Conservation (phyloP, 1,140 invertebrate species). For the Magallana ariakensis region DNA sequence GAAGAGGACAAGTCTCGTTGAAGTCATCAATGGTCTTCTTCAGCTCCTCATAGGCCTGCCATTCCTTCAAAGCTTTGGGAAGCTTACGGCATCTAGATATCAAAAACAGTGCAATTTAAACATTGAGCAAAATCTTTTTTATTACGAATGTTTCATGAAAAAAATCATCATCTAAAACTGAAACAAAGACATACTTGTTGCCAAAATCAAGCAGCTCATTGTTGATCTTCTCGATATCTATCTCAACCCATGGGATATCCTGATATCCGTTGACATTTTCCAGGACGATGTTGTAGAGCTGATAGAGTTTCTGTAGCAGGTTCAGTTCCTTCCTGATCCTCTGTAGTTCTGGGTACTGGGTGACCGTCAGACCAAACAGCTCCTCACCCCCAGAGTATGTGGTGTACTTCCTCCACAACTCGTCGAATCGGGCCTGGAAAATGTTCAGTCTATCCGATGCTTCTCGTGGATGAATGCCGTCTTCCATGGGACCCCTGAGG, state of each 20-base stretch:
- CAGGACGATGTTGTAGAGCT: constrained; percentile 97
- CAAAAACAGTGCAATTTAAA: not conserved
- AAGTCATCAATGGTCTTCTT: constrained; percentile 99
- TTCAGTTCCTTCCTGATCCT: constrained; percentile 96
- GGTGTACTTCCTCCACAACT: constrained; percentile 95
- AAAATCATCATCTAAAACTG: not conserved
- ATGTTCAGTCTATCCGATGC: constrained; percentile 94
- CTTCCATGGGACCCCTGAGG: constrained; percentile 91
- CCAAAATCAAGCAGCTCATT: constrained; percentile 98
- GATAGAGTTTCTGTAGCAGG: constrained; percentile 96
- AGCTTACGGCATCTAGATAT: constrained; percentile 84
- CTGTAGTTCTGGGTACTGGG: constrained; percentile 94
- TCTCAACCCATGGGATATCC: constrained; percentile 90
- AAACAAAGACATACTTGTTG: constrained; percentile 85
- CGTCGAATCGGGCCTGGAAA: constrained; percentile 96
- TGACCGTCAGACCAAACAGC: constrained; percentile 93
- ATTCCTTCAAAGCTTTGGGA: constrained; percentile 97
- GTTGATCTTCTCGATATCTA: constrained; percentile 98
- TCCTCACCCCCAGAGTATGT: constrained; percentile 97
- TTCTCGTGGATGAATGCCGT: constrained; percentile 92
- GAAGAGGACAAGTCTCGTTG: constrained; percentile 96
- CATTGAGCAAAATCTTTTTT: not conserved
- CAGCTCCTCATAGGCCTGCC: constrained; percentile 97
- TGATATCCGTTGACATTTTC: constrained; percentile 97
- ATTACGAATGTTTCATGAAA: not conserved